Evolutionary conservation across 2,888 invertebrate species (phyloP).

Genomic region (Neuroscelio doddi): DNA sequence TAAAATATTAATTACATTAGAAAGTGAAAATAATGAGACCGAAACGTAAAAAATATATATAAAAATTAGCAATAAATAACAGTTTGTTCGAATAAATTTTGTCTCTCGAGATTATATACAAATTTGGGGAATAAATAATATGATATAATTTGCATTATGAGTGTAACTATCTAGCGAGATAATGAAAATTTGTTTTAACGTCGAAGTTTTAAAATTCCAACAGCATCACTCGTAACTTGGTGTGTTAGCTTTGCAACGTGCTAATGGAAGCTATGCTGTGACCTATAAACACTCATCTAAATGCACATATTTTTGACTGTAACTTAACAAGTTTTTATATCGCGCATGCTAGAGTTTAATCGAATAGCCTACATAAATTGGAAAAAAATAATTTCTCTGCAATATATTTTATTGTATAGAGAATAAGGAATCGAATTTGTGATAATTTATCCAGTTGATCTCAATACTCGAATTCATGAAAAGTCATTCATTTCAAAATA

Average conservation of each 20-base stretch:
- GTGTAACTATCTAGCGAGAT: background rate
- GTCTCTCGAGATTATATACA: too few relatives aligned
- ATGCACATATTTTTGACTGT: conserved; percentile 30
- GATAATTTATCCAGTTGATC: too few relatives aligned
- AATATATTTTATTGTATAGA: too few relatives aligned
- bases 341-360: conserved; percentile 1
- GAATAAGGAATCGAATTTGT: too few relatives aligned
- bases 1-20: too few relatives aligned
- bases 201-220: conserved; percentile 1
- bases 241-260: conserved; percentile 20
- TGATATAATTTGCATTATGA: too few relatives aligned
- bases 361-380: background rate
- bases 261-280: conserved; percentile 25
- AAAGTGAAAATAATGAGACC: too few relatives aligned
- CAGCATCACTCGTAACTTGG: conserved; percentile 1
- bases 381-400: too few relatives aligned
- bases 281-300: conserved; percentile 33
- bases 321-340: conserved; percentile 24
- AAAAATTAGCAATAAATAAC: too few relatives aligned
- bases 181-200: conserved; percentile 4
- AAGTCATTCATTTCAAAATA: background rate
- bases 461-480: too few relatives aligned
- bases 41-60: too few relatives aligned
- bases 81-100: background rate
- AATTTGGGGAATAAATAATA: too few relatives aligned